Evolutionary conservation across 2,888 invertebrate genomes (phyloP), one percentile per base, ranked within the genome.

Genomic region (Emesis russula): DNA sequence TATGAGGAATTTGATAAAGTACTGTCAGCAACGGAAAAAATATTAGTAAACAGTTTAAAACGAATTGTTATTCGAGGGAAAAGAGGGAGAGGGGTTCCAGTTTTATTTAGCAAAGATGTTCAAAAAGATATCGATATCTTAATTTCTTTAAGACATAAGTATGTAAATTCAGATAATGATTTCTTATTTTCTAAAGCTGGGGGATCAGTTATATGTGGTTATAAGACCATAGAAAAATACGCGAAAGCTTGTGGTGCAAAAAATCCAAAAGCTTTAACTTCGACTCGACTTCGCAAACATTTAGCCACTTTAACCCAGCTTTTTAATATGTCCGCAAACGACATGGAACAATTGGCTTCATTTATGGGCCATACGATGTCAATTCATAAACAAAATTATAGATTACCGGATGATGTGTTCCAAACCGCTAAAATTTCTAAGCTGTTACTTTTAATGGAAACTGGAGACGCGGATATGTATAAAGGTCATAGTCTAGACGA

Each of bases 401-500:
- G 95, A 75, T 81, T 95, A 75, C 94, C 95, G 63, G 93, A 93
- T 92, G 95, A 95, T 74, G 89, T 95, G 13, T 92, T 94, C 85
- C 95, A 95, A 91, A 95, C 95, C 53, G 95, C 94, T 66, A 95
- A 96, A 73, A 93, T 94, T 66, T 95, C 95, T n/a, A 95, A 96
- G 58, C 93, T 96, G 31, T 77, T 96, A 3, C 83, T 95, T 25
- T 89, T 95, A 53, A 95, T 96, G 94, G 95, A 95, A 90, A 93
- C 94, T 87, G 95, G 95, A 36, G 95, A 95, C 92, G 94, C 94
- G 63, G 94, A 95, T 48, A 79, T 71, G 70, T 94, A 83, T 73
- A 91, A 90, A 93, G 95, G 90, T 78, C 92, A 95, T 87, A 73
- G 82, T 77, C 79, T 92, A 9, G 92, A 94, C 15, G 95, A 94